Percentiles rank a stretch among this genome's conserved stretches.
Conservation (phyloP, 2,888 invertebrate species). For the Hirudinaria manillensis region DNA sequence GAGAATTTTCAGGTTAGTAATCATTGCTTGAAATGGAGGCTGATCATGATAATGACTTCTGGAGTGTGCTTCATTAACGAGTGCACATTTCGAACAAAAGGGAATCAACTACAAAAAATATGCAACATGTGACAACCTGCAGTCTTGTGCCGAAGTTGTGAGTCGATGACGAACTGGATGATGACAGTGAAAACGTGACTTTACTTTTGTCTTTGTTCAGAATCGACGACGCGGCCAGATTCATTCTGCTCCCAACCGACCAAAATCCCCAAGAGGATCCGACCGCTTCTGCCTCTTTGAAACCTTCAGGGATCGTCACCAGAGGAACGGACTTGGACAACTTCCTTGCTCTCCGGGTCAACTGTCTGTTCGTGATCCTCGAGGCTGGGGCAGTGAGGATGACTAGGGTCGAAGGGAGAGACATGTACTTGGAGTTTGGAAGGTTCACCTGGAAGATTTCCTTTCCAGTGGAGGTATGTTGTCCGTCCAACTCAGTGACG, state of each 20-base stretch:
- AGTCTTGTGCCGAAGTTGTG: neutral
- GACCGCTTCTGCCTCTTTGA: neutral
- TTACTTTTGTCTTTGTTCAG: neutral
- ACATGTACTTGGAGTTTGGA: neutral
- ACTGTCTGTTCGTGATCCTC: neutral
- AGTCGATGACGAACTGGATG: neutral
- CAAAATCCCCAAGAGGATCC: neutral
- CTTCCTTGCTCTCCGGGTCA: neutral
- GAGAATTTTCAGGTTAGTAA: too few relatives aligned
- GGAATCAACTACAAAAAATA: too few relatives aligned
- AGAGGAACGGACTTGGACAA: neutral
- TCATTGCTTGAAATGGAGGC: too few relatives aligned
- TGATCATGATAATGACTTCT: too few relatives aligned
- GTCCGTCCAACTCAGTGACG: too few relatives aligned
- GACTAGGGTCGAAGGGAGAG: neutral
- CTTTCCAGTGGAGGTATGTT: too few relatives aligned
- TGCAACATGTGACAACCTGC: neutral
- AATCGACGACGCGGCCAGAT: neutral
- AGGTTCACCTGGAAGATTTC: constrained; percentile 1
- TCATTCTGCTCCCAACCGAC: neutral
- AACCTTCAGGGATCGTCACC: neutral
- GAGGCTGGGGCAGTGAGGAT: neutral
- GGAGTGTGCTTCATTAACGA: too few relatives aligned
- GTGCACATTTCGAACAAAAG: too few relatives aligned
- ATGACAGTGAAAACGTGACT: neutral